A percentile compares a stretch with the other conserved stretches of the same genome.
Conservation (phyloP, 1,140 invertebrate species). For the Trichoplusia ni region DNA sequence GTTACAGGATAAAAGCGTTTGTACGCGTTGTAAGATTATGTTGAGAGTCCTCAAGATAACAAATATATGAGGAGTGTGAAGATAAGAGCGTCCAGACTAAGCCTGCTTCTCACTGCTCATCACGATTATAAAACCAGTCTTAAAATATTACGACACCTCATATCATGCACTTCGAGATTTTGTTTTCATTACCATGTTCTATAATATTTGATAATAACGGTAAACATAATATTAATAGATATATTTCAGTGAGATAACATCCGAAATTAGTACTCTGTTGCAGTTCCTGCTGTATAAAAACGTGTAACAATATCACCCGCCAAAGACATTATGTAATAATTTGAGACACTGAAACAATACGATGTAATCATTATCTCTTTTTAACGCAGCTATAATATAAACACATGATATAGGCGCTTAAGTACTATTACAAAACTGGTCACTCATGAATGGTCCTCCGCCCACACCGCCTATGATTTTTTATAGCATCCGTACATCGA, state of each 20-base stretch:
- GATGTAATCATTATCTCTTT: slow-evolving; percentile 20
- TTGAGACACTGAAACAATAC: slow-evolving; percentile 10
- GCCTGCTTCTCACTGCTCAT: background rate
- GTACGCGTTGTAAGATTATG: slow-evolving; percentile 11
- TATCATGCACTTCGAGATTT: no score
- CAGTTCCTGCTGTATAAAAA: background rate
- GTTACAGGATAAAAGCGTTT: background rate
- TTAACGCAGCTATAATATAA: slow-evolving; percentile 12
- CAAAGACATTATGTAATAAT: slow-evolving; percentile 12
- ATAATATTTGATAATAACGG: no score
- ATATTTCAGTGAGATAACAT: no score
- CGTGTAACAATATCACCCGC: background rate
- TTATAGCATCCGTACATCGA: slow-evolving; percentile 52
- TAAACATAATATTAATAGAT: no score
- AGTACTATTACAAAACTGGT: slow-evolving; percentile 43
- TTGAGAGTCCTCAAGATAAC: slow-evolving; percentile 14
- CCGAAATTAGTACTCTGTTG: no score
- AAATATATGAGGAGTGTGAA: slow-evolving; percentile 2
- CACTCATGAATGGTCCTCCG: slow-evolving; percentile 61
- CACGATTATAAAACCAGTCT: background rate
- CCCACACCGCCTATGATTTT: slow-evolving; percentile 55
- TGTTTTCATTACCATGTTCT: no score
- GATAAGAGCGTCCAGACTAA: background rate
- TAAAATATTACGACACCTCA: background rate
- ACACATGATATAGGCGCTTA: slow-evolving; percentile 21